Percentiles rank a stretch among this genome's conserved stretches.
Conservation (phyloP, 2,888 invertebrate genomes). For the Drosophila mimica region DNA sequence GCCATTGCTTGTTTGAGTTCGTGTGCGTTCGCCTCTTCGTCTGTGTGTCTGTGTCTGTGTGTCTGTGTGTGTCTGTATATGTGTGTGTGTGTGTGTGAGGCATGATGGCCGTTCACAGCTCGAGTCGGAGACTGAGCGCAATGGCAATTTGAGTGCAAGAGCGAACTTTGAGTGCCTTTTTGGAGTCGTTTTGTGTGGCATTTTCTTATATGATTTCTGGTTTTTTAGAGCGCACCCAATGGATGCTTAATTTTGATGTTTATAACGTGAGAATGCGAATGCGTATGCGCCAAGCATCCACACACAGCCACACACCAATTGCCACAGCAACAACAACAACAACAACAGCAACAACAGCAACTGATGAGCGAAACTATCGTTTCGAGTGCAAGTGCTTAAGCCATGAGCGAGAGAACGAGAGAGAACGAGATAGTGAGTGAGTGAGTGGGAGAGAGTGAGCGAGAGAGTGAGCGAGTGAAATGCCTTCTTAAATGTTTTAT, state of each 20-base stretch:
- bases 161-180: constrained; percentile 51
- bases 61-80: constrained; percentile 16
- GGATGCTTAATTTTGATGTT: constrained; percentile 77
- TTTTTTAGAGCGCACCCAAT: constrained; percentile 70
- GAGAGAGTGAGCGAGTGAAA: constrained; percentile 50
- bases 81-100: constrained; percentile 33
- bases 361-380: constrained; percentile 72
- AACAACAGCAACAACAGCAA: constrained; percentile 28
- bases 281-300: constrained; percentile 66
- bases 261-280: constrained; percentile 81
- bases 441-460: constrained; percentile 3
- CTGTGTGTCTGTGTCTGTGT: constrained; percentile 7
- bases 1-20: constrained; percentile 23
- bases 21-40: constrained; percentile 15
- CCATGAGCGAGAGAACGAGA: constrained; percentile 14
- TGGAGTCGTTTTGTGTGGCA: constrained; percentile 39
- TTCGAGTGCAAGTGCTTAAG: constrained; percentile 56
- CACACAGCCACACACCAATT: constrained; percentile 34
- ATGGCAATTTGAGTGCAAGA: constrained; percentile 56
- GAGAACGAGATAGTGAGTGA: constrained; percentile 12
- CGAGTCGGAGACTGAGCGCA: constrained; percentile 47
- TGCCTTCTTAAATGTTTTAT: constrained; percentile 80
- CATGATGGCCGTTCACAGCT: constrained; percentile 73
- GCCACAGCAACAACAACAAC: constrained; percentile 28
- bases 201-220: constrained; percentile 58